Base-by-base conservation (phyloP, 1,140 invertebrate genomes). In the Odontomachus brunneus region DNA sequence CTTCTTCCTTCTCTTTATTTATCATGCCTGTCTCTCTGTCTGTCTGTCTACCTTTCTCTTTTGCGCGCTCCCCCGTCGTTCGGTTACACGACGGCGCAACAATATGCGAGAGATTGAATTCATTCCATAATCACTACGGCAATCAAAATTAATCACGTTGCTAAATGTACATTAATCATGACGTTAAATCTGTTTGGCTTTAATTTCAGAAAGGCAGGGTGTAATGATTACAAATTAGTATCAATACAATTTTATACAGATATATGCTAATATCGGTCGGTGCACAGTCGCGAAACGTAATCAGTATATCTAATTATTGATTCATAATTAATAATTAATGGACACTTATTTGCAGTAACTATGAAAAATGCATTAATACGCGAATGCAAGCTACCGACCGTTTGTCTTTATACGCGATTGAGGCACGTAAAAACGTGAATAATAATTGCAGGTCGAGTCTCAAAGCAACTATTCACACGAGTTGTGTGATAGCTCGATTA, bases 61-160 rank as follows among this genome's bases (percentile, higher is more conserved):
- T 33, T 5, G 29, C 2, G 38, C 38, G 9, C 38, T 44, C 3
- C 1, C 9, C 9, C 38, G 38, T 44, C 38, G 19, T 66, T 53
- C 29, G 48, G 44, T 44, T 67, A 7, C 38, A 67, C n/a, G 15
- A 0, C 15, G 60, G 1, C 57, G 55, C 3, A 19, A 9, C 12
- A 17, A 26, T 57, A 22, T 7, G 22, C 29, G 38, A 3, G 62
- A 65, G n/a, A 76, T 65, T 65, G 33, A 19, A 62, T n/a, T 63
- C 24, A 49, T 49, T 53, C 44, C 2, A 19, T 22, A 67, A 66
- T 67, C 22, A 44, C 12, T 1, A 9, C 17, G 24, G 57, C 15
- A 63, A 65, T 65, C 17, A 24, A 76, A 53, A 49, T 63, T 75
- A 63, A 75, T 74, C 3, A 19, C 12, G 4, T 65, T 44, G 26